Conservation (phyloP, 1,140 invertebrate genomes). For the Temnothorax longispinosus region DNA sequence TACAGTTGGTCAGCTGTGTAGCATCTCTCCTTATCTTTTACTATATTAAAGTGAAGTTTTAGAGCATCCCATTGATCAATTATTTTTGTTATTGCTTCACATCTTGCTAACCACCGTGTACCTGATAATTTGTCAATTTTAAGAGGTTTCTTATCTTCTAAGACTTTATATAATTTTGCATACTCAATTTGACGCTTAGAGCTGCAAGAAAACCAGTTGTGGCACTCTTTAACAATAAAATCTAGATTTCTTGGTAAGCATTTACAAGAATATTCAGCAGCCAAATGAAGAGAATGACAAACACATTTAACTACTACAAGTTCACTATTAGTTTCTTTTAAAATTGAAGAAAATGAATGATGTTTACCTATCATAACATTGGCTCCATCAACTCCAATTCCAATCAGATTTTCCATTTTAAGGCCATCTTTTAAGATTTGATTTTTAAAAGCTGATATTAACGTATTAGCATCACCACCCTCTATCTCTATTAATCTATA, state of each 20-base stretch:
- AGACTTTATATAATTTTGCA: background rate
- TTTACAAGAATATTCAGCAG: background rate
- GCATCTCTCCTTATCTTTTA: slow-evolving; percentile 7
- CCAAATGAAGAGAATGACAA: slow-evolving; percentile 12
- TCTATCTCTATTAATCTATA: background rate
- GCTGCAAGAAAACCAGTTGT: background rate
- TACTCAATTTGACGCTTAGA: background rate
- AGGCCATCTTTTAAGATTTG: background rate
- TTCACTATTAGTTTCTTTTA: background rate
- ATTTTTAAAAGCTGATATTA: background rate
- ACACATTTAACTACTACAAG: slow-evolving; percentile 13
- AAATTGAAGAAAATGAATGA: slow-evolving; percentile 2
- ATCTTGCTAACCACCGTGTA: background rate
- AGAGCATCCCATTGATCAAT: slow-evolving; percentile 4
- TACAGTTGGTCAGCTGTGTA: slow-evolving; percentile 4
- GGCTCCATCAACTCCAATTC: background rate
- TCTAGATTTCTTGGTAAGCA: background rate
- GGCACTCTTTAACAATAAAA: background rate
- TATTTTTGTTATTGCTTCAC: background rate
- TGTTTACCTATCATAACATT: background rate
- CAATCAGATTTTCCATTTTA: background rate
- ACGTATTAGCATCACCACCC: background rate
- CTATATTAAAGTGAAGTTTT: background rate
- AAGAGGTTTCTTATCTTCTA: background rate
- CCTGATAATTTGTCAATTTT: slow-evolving; percentile 6